phyloP scores from a whole-genome alignment of 2,888 invertebrate genomes.

The Aproaerema taeniolella region DNA sequence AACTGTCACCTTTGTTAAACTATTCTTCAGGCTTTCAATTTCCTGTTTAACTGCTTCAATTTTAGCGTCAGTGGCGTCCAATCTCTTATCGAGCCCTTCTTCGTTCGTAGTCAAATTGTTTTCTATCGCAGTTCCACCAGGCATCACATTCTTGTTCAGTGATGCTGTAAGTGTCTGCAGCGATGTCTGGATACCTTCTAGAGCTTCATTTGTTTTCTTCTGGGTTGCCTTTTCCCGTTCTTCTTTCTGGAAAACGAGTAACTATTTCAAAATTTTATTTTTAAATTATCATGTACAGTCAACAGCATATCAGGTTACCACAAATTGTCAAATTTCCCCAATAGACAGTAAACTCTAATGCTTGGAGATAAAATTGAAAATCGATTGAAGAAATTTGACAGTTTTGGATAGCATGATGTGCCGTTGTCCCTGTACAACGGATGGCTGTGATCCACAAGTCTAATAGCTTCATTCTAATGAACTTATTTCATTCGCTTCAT shows the following conservation, averaged over 20 bases:
- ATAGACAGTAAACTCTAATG: no score
- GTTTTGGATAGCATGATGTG: no score
- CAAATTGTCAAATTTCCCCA: no score
- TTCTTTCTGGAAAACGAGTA: slow-evolving; percentile 80
- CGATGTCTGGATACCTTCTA: slow-evolving; percentile 60
- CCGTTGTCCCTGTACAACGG: no score
- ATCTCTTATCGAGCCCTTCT: slow-evolving; percentile 38
- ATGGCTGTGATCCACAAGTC: neutral
- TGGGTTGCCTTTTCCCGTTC: slow-evolving; percentile 80
- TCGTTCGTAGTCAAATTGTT: slow-evolving; percentile 45
- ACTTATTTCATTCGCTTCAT: no score
- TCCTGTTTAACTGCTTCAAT: slow-evolving; percentile 54
- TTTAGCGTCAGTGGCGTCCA: slow-evolving; percentile 57
- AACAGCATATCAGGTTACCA: no score
- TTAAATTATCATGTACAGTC: neutral
- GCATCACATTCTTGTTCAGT: slow-evolving; percentile 31
- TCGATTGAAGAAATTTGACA: no score
- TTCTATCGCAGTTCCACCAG: slow-evolving; percentile 32
- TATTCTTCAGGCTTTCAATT: slow-evolving; percentile 48
- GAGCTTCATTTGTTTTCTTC: slow-evolving; percentile 78
- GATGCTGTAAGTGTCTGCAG: slow-evolving; percentile 40
- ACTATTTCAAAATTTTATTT: slow-evolving; percentile 3
- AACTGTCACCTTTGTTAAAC: slow-evolving; percentile 48
- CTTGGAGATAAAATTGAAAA: no score
- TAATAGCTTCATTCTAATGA: no score